Percentiles rank a stretch among this genome's conserved stretches.
Conservation (phyloP, 2,888 invertebrate species). For the Galerucella nymphaeae region DNA sequence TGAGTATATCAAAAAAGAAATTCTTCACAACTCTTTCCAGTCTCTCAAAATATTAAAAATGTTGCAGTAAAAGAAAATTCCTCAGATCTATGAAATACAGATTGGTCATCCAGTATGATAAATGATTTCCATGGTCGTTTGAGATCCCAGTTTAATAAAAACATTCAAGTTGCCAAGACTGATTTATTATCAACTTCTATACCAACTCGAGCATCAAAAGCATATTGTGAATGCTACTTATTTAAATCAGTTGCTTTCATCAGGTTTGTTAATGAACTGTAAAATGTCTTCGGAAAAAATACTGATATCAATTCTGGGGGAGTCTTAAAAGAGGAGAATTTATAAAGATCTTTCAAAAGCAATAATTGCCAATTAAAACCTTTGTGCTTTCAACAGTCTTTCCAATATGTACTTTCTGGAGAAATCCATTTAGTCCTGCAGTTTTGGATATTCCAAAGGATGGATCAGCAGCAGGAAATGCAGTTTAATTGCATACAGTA, state of each 20-base stretch:
- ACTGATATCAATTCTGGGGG: background rate
- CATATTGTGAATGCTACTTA: background rate
- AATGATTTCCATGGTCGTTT: background rate
- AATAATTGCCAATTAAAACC: no score
- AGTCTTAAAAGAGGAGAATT: background rate
- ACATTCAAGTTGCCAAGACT: conserved; percentile 2
- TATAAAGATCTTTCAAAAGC: background rate
- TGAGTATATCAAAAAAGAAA: no score
- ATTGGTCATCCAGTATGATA: background rate
- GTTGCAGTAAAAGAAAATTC: background rate
- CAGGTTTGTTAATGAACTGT: background rate
- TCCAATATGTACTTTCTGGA: no score
- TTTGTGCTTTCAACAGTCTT: no score
- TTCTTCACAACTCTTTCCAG: no score
- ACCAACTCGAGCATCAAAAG: background rate
- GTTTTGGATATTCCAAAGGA: no score
- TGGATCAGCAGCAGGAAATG: no score
- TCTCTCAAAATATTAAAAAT: background rate
- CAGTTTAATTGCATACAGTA: no score
- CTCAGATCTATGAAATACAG: background rate
- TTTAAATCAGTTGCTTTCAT: background rate
- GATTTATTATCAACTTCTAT: background rate
- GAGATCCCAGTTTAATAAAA: conserved; percentile 10
- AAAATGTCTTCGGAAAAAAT: background rate
- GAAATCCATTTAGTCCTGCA: no score